Conservation (phyloP, 2,888 invertebrate genomes). For the Drosophila differens region DNA sequence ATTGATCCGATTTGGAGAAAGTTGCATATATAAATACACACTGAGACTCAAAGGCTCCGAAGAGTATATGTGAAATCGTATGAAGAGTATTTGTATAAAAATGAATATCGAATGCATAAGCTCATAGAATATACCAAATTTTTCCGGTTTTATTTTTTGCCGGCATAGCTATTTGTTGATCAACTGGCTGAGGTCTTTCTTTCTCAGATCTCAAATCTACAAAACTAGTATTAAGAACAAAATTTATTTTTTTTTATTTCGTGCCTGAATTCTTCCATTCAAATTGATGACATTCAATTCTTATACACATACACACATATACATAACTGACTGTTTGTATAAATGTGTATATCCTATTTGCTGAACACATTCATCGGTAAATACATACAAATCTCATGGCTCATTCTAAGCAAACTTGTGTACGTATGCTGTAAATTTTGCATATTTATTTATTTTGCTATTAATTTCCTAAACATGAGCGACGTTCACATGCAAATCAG, state of each 20-base stretch:
- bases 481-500: conserved; percentile 71
- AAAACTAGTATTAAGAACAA: conserved; percentile 4
- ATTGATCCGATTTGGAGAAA: background rate
- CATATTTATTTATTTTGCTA: conserved; percentile 66
- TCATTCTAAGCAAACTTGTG: conserved; percentile 41
- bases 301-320: background rate
- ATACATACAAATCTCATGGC: conserved; percentile 33
- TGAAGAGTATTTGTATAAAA: background rate
- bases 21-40: background rate
- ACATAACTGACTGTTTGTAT: conserved; percentile 5
- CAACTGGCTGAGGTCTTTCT: background rate
- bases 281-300: background rate
- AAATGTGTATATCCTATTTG: conserved; percentile 4
- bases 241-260: background rate
- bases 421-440: conserved; percentile 62
- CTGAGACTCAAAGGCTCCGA: background rate
- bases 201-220: background rate
- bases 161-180: background rate
- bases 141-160: conserved; percentile 17
- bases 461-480: conserved; percentile 54
- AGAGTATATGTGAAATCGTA: background rate
- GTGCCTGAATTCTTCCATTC: conserved; percentile 10
- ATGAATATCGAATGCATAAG: background rate
- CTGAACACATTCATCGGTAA: conserved; percentile 24
- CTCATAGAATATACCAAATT: background rate